phyloP scores from a whole-genome alignment of 2,888 invertebrate species.

The Eupithecia tripunctaria region DNA sequence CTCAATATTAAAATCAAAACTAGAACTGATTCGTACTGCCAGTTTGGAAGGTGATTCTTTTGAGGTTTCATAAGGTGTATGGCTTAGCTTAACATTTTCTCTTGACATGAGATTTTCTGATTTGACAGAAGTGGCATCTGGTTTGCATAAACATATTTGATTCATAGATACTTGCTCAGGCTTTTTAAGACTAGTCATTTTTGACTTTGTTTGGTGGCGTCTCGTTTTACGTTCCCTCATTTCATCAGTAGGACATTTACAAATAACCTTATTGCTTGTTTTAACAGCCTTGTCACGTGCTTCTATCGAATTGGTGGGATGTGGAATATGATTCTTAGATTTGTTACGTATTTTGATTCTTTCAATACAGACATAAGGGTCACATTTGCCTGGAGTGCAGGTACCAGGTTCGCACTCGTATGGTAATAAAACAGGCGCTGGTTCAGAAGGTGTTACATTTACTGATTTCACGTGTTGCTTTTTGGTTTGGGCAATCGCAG shows the following conservation, averaged over 20 bases:
- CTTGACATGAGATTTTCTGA: neutral
- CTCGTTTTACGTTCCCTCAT: neutral
- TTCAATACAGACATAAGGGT: conserved; percentile 46
- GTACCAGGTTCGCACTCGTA: conserved; percentile 53
- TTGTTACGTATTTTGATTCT: conserved; percentile 13
- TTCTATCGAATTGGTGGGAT: neutral
- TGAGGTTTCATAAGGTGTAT: neutral
- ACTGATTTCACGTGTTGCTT: conserved; percentile 10
- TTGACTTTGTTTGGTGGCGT: neutral
- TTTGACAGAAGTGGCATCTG: neutral
- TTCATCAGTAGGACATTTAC: conserved; percentile 5
- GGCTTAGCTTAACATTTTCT: neutral
- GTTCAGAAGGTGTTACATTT: neutral
- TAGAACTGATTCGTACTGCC: conserved; percentile 1
- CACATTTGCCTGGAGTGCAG: conserved; percentile 50
- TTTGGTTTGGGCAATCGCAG: conserved; percentile 5
- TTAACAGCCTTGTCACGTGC: neutral
- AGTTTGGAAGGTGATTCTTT: neutral
- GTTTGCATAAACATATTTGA: conserved; percentile 4
- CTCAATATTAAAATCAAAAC: conserved; percentile 9
- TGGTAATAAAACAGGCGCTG: conserved; percentile 27
- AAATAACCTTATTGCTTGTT: neutral
- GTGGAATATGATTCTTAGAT: neutral
- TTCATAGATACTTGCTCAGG: neutral
- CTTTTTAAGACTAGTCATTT: neutral